Percentiles rank a stretch among this genome's conserved stretches.
phyloP scores from a whole-genome alignment of 2,113 vertebrate genomes.

The Etia nguti region DNA sequence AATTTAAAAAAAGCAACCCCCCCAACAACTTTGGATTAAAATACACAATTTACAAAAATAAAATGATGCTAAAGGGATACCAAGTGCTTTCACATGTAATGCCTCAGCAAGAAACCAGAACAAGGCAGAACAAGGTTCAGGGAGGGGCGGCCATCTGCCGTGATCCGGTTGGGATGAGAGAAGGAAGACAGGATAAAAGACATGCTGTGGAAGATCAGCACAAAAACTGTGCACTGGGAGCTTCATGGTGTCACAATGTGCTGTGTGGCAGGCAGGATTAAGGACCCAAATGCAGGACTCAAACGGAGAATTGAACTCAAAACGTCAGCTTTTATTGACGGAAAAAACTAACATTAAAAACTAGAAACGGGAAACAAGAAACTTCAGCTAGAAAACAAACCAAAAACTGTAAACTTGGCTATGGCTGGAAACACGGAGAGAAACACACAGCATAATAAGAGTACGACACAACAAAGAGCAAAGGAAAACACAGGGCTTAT shows the following conservation, averaged over 20 bases:
- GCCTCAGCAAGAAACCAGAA: too few relatives aligned
- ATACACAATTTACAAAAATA: not conserved
- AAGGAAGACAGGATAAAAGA: not conserved
- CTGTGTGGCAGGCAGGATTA: not conserved
- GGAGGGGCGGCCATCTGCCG: not conserved
- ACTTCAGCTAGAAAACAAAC: not conserved
- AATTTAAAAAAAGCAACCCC: too few relatives aligned
- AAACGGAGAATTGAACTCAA: not conserved
- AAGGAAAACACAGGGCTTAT: not conserved
- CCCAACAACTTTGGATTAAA: not conserved
- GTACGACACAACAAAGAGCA: not conserved
- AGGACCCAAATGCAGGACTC: not conserved
- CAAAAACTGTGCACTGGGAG: not conserved
- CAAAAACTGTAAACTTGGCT: not conserved
- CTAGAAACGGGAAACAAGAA: not conserved
- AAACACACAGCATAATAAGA: not conserved
- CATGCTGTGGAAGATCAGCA: not conserved
- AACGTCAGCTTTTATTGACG: not conserved
- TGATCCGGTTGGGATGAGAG: rapidly evolving
- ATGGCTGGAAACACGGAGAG: rapidly evolving
- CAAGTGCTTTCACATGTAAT: not conserved
- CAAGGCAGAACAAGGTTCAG: not conserved
- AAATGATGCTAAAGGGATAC: not conserved
- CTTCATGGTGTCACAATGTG: not conserved
- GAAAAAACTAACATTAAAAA: not conserved